These are phyloP conservation scores for Epinephelus lanceolatus DNA, from an alignment of 2,113 vertebrate species.

Conservation along the genomic window DNA sequence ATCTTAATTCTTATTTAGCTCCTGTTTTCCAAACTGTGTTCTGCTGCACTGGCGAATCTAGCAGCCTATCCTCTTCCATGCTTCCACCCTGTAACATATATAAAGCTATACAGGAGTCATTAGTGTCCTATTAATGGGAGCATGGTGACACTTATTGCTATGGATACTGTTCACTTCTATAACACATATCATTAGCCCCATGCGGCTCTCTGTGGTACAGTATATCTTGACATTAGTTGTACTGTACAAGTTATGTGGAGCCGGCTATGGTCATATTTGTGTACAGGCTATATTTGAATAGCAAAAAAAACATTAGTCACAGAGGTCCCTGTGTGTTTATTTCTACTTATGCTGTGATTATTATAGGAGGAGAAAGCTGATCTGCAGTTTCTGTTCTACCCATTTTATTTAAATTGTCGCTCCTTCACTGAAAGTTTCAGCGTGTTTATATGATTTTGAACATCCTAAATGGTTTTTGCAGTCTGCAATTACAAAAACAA, in stretches of 20 bases:
- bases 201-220: neutral
- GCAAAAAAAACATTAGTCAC: neutral
- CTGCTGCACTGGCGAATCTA: neutral
- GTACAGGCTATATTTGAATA: neutral
- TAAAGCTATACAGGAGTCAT: neutral
- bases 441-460: neutral
- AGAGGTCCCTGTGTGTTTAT: neutral
- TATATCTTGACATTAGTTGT: neutral
- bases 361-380: neutral
- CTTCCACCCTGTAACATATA: neutral
- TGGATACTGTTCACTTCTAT: slow-evolving; percentile 28
- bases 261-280: no score
- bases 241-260: neutral
- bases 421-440: neutral
- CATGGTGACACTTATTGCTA: slow-evolving; percentile 29
- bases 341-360: neutral
- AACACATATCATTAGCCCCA: neutral
- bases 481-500: neutral
- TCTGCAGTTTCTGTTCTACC: neutral
- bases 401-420: neutral
- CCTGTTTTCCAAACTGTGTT: neutral
- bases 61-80: neutral
- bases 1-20: neutral
- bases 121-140: neutral
- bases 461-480: neutral